Evolutionary conservation across 1,140 invertebrate species (phyloP).

Genomic region (Daktulosphaira vitifoliae): DNA sequence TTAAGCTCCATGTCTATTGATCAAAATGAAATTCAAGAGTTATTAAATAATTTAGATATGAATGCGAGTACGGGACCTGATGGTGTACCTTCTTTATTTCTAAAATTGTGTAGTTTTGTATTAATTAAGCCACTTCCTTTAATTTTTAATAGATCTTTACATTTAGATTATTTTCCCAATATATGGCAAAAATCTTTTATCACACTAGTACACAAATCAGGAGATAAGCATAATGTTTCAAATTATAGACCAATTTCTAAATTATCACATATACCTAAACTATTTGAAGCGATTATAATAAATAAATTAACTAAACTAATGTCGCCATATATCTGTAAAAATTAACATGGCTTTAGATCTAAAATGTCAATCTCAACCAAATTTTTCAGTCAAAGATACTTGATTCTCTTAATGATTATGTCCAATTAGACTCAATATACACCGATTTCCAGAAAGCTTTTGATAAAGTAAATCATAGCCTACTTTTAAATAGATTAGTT

Average conservation of each 20-base stretch:
- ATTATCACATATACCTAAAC: neutral
- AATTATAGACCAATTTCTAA: neutral
- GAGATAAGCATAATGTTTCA: neutral
- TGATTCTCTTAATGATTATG: neutral
- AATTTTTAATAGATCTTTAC: too few species aligned
- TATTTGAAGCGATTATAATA: neutral
- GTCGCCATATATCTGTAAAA: neutral
- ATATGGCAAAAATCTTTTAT: slow-evolving; percentile 12
- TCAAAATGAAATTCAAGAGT: too few species aligned
- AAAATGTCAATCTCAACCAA: neutral
- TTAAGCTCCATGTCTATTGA: too few species aligned
- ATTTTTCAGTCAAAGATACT: neutral
- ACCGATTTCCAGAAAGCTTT: neutral
- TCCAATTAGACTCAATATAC: neutral
- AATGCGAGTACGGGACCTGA: too few species aligned
- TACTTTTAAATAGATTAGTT: neutral
- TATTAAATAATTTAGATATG: too few species aligned
- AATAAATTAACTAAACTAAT: neutral
- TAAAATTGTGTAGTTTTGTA: too few species aligned
- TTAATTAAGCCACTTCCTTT: too few species aligned
- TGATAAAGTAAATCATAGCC: neutral
- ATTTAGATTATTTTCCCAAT: too few species aligned
- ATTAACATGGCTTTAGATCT: neutral
- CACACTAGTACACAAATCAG: neutral
- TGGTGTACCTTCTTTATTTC: too few species aligned